Evolutionary conservation across 2,888 invertebrate genomes (phyloP), one percentile per base, ranked within the genome.

Genomic region (Cacoxenus indagator): DNA sequence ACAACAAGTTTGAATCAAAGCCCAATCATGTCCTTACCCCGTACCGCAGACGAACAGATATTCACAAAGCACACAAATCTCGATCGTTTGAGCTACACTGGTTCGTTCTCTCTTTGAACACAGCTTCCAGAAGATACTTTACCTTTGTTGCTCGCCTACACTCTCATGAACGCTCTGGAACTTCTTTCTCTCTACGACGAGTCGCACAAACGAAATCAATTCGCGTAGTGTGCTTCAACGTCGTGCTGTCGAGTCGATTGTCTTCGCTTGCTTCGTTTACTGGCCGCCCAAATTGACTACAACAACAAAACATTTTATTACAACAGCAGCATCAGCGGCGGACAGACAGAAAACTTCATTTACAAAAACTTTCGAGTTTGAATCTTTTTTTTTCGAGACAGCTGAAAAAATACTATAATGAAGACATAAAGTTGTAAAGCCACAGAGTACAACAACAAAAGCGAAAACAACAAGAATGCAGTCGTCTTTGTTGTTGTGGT

Each of bases 341-440:
- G 45, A 62, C 62, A 43, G 19, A 67, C 29, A 67, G 61, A 67
- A 57, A 67, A 54, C 48, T 62, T 68, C 57, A 46, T 67, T 66
- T 59, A 61, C 72, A 45, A 62, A 19, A 62, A 62, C 24, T 46
- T 26, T 46, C 45, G 22, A 27, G 43, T 62, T 29, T 62, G 73
- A 75, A 70, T 73, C 27, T 51, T 51, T 51, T 19, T 26, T 27
- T 14, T 55, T 55, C 55, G 55, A 24, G 55, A 24, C 45, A 45
- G 43, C 24, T 62, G 14, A 43, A 26, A 29, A 14, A 46, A 48
- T 26, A 48, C 27, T n/a, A 43, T 51, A 65, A 24, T 37, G 54
- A 62, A 65, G 65, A 51, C 37, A 54, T 67, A 62, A 72, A 82
- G 81, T 73, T 78, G 78, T 73, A 14, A 17, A 8, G 45, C 64